Evolutionary conservation across 2,888 invertebrate genomes (phyloP), one percentile per base, ranked within the genome.

Genomic region (Coleophora flavipennella): DNA sequence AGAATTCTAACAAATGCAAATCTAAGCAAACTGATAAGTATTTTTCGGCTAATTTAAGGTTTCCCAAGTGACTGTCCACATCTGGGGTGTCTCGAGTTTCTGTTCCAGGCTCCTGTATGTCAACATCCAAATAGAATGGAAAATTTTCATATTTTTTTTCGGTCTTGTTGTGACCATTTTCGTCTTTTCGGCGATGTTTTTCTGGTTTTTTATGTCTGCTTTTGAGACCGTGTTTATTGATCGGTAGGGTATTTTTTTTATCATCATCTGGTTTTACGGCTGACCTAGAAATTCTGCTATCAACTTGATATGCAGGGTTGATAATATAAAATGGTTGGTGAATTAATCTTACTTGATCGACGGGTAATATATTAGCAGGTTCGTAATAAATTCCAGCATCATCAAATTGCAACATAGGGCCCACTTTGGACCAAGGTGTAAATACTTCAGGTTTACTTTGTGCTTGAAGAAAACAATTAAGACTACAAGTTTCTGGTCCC

Each of bases 311-410:
- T 9, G 26, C 13, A 4, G 38, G 38, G 20, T 33, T 38, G 8
- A 38, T 6, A n/a, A 38, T 13, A 33, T 27, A 33, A 33, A 38
- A 38, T 4, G 38, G 38, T n/a, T 27, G 14, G 11, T 13, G 8
- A 13, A 14, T 13, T 2, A 39, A 25, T 25, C 26, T 29, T 12
- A 20, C 8, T 9, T 13, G 25, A 9, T 28, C 8, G 1, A 29
- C 6, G 8, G 39, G 33, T 12, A 34, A 39, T 1, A 39, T 20
- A 11, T 39, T 34, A 29, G 39, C 27, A 20, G 39, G 39, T 31
- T 39, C 39, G 25, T 28, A 39, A 12, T 39, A 39, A 20, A 39
- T 39, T 10, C 39, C 34, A 13, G 27, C 31, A 11, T 37, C 32
- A 6, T 25, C 37, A 12, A 37, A 12, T 25, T 32, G 12, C n/a